Base-by-base conservation (phyloP, 2,888 invertebrate species). In the Eupithecia insigniata region DNA sequence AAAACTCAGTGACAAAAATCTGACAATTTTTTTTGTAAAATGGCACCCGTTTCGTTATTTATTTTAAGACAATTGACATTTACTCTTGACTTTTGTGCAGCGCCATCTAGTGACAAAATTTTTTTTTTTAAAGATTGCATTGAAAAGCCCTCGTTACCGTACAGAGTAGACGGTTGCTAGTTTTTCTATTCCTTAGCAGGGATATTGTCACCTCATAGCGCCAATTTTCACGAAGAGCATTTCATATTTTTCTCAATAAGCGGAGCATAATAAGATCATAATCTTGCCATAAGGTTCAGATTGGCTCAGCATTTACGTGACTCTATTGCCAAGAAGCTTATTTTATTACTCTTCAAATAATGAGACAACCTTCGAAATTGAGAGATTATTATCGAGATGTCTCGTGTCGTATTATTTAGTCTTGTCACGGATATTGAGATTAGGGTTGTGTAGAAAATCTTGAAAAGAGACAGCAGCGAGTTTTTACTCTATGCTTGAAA, bases 291-390 rank as follows among this genome's bases (percentile, higher is more conserved):
- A 62, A 62, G 61, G 61, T 32, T 32, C 10, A 62, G 34, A 62
- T 62, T 62, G n/a, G 12, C 34, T 22, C 61, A n/a, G 22, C 61
- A n/a, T 30, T 62, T 62, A 62, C 61, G 61, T 62, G 61, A 62
- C 61, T 34, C 18, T 10, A 10, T 62, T 34, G 7, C 34, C 32
- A 32, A 62, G 32, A 32, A 62, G 61, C 34, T 34, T 32, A 26
- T 55, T 26, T 55, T 55, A 55, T 55, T 55, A 55, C 26, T 26
- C 51, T 51, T 51, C 55, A 55, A 55, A 55, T 55, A 55, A 55
- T 55, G 26, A 55, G 55, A 5, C n/a, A 26, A 51, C 55, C 55
- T 55, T 26, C 55, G 55, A 26, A 26, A 55, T 55, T 12, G 46
- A 51, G 46, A 22, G 55, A 55, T 55, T 55, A 55, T 55, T 26